A percentile compares a stretch with the other conserved stretches of the same genome.
Evolutionary conservation across 2,888 invertebrate species (phyloP).

Genomic region (Plagodis dolabraria): DNA sequence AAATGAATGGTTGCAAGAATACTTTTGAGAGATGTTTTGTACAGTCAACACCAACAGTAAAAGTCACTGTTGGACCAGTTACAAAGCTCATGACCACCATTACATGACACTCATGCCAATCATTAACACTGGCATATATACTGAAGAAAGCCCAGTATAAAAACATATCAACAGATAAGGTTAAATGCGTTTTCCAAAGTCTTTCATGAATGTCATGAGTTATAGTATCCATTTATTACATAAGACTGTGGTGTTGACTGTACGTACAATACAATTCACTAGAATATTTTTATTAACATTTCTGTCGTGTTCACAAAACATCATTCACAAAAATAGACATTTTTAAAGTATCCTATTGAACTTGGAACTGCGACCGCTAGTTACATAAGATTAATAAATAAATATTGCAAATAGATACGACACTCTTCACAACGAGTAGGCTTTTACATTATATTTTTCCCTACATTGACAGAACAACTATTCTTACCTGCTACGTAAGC

Average conservation of each 20-base stretch:
- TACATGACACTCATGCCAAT: too few relatives aligned
- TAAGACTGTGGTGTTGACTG: conserved; percentile 6
- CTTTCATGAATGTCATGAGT: too few relatives aligned
- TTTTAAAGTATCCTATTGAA: conserved; percentile 65
- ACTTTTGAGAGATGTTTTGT: conserved; percentile 53
- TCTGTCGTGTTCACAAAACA: conserved; percentile 58
- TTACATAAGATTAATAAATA: conserved; percentile 42
- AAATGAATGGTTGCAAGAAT: conserved; percentile 81
- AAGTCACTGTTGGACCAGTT: too few relatives aligned
- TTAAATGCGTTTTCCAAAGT: too few relatives aligned
- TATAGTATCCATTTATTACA: too few relatives aligned
- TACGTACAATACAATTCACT: conserved; percentile 61
- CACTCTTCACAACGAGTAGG: conserved; percentile 26
- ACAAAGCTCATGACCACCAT: too few relatives aligned
- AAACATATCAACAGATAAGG: too few relatives aligned
- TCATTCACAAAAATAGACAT: conserved; percentile 79
- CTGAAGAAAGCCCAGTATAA: too few relatives aligned
- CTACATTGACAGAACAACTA: conserved; percentile 18
- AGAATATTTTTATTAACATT: conserved; percentile 22
- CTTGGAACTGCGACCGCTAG: conserved; percentile 75
- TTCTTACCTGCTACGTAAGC: conserved; percentile 16
- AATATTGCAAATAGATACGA: conserved; percentile 48
- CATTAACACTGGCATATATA: too few relatives aligned
- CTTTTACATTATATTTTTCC: conserved; percentile 7
- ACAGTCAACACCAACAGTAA: too few relatives aligned